Base-by-base conservation (phyloP, 2,113 vertebrate genomes). In the Neopipo cinnamomea region DNA sequence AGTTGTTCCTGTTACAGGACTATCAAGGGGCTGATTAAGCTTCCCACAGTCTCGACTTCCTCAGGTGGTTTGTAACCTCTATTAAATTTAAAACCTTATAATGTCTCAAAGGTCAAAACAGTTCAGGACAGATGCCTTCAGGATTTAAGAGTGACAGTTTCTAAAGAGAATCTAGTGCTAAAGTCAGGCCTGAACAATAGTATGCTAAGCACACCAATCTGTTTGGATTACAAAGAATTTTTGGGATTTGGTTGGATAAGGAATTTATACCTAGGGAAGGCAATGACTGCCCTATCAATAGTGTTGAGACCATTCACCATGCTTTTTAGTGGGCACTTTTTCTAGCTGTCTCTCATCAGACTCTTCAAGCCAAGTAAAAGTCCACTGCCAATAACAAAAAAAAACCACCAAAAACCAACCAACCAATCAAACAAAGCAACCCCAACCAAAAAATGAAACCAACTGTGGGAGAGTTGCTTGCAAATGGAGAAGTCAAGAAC, bases 21-120 rank as follows among this genome's bases (percentile, higher is more conserved):
- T 96, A 70, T 82, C 61, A 89, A 95, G 85, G 81, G 73, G 37
- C 74, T 91, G 94, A 95, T 95, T 94, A 96, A 96, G 37, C 86
- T 88, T 95, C 70, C 65, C 39, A 46, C 58, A 62, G 73, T 81
- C 72, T 89, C 1, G 1, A 91, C 89, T 79, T 75, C 72, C 55
- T 92, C 67, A 88, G 71, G 44, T 94, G 67, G 56, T 84, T 46
- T 95, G 52, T 59, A 97, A 93, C 59, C n/a, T 93, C 68, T 76
- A 61, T 97, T 96, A 93, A 89, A 95, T 93, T 73, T 63, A 94
- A 97, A 96, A 23, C 47, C 71, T 94, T 95, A 89, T 73, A 96
- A 78, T 67, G n/a, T 95, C 80, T 97, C 70, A 95, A 82, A 96
- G 68, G 89, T 88, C 88, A 89, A 77, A 97, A 63, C 35, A 70